These are phyloP conservation scores for Huso huso DNA, from an alignment of 2,797 vertebrate species.

Conservation along the genomic window DNA sequence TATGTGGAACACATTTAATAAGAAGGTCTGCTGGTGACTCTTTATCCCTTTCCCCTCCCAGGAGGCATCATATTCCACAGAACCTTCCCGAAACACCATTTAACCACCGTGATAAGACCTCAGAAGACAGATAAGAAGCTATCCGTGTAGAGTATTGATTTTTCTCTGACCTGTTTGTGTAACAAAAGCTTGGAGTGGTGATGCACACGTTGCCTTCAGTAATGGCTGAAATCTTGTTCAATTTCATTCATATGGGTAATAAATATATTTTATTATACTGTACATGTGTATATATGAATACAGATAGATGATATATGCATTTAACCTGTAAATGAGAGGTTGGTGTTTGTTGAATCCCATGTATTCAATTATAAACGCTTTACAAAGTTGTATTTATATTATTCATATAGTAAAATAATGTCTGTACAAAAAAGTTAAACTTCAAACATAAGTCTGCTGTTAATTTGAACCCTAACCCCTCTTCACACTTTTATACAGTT, in stretches of 20 bases:
- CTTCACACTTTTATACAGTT: no score
- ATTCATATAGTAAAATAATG: no score
- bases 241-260: not conserved
- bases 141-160: conserved; percentile 52
- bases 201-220: conserved; percentile 40
- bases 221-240: conserved; percentile 3
- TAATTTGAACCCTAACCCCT: no score
- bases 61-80: conserved; percentile 44
- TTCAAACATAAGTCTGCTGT: no score
- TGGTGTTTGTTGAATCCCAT: no score
- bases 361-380: no score
- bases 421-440: no score
- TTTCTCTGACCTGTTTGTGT: conserved; percentile 45
- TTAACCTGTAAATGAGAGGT: no score
- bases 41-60: conserved; percentile 40
- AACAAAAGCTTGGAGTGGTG: conserved; percentile 43
- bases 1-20: conserved; percentile 42
- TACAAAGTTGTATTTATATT: no score
- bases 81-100: conserved; percentile 53
- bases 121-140: conserved; percentile 48
- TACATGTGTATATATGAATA: not conserved
- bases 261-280: conserved; percentile 8
- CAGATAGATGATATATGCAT: not conserved
- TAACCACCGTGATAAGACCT: conserved; percentile 47
- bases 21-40: conserved; percentile 32